phyloP scores from a whole-genome alignment of 2,888 invertebrate species.

The Hipparchia semele region DNA sequence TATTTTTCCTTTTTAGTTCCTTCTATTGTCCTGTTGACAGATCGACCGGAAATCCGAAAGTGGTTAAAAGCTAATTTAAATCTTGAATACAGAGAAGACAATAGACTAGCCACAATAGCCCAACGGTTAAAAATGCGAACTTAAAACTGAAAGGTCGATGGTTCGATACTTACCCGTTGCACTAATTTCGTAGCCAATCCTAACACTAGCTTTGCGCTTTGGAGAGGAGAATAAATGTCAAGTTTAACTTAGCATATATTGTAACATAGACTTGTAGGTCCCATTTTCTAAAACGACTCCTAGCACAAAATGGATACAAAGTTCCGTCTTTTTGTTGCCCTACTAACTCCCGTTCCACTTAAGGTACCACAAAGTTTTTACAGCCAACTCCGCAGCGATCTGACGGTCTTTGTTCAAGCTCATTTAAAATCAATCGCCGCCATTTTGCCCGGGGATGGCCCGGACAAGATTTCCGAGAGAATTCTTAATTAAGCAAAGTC shows the following conservation, averaged over 20 bases:
- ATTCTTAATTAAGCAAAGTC: constrained; percentile 80
- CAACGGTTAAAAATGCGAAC: too few species aligned
- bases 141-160: too few species aligned
- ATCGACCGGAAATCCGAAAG: too few species aligned
- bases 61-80: too few species aligned
- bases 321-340: constrained; percentile 16
- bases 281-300: neutral
- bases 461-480: constrained; percentile 76
- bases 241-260: neutral
- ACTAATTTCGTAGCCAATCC: neutral
- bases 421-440: constrained; percentile 81
- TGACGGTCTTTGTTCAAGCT: constrained; percentile 67
- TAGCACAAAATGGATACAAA: constrained; percentile 18
- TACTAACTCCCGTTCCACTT: constrained; percentile 43
- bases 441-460: constrained; percentile 66
- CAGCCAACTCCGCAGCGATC: constrained; percentile 61
- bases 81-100: too few species aligned
- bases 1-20: too few species aligned
- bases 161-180: too few species aligned
- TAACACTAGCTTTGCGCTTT: neutral
- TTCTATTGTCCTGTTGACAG: too few species aligned
- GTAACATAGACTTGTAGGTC: too few species aligned
- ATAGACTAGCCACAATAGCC: too few species aligned
- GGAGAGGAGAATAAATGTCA: neutral
- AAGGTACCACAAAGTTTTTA: constrained; percentile 62